phyloP scores from a whole-genome alignment of 1,140 invertebrate species.

The Drosophila simulans region DNA sequence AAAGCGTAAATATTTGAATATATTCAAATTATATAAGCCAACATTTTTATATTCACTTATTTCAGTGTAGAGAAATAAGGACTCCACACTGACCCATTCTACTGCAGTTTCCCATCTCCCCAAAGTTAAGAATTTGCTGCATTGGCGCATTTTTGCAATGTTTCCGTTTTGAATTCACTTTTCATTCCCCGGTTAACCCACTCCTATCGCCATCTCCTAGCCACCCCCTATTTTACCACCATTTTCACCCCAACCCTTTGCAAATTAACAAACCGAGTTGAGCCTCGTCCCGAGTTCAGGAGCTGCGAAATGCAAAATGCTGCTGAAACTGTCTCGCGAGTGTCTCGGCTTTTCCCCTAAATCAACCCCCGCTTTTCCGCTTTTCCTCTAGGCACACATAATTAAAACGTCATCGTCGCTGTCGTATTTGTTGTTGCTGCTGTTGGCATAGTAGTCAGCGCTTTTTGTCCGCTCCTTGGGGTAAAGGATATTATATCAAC shows the following conservation, averaged over 20 bases:
- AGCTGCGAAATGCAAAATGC: slow-evolving; percentile 24
- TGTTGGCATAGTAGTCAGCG: slow-evolving; percentile 65
- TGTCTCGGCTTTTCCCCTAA: slow-evolving; percentile 59
- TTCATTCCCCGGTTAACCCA: slow-evolving; percentile 44
- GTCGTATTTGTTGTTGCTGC: slow-evolving; percentile 50
- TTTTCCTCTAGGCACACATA: slow-evolving; percentile 72
- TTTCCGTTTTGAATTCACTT: slow-evolving; percentile 82
- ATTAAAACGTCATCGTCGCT: slow-evolving; percentile 76
- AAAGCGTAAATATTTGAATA: neutral
- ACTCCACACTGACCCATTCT: slow-evolving; percentile 29
- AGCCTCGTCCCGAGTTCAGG: slow-evolving; percentile 46
- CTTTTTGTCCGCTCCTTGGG: slow-evolving; percentile 55
- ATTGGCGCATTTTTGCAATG: slow-evolving; percentile 81
- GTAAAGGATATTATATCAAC: slow-evolving; percentile 51
- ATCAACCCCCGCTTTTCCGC: slow-evolving; percentile 11
- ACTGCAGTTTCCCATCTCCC: neutral
- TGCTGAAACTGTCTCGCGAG: slow-evolving; percentile 68
- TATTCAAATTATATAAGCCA: neutral
- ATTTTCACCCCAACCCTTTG: slow-evolving; percentile 4
- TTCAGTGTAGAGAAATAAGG: slow-evolving; percentile 33
- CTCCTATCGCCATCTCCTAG: neutral
- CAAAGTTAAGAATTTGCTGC: slow-evolving; percentile 63
- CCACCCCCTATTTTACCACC: slow-evolving; percentile 4
- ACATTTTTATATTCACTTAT: too few species aligned
- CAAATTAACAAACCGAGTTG: slow-evolving; percentile 63